Evolutionary conservation across 2,113 vertebrate species (phyloP), one percentile per base, ranked within the genome.

Genomic region (Ptilorrhoa leucosticta): DNA sequence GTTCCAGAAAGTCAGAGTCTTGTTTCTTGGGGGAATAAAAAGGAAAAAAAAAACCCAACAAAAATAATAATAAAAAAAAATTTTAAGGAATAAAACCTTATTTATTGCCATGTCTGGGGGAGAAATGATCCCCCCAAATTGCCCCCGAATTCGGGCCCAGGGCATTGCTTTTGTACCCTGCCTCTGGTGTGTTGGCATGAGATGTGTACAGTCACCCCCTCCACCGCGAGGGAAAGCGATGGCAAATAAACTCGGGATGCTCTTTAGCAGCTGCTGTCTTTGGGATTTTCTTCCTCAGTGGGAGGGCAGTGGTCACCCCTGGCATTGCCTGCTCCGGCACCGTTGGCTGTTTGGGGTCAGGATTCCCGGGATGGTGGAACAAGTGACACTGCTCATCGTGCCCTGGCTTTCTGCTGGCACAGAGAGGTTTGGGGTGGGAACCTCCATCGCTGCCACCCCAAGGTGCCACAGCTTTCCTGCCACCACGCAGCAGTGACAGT

Each of bases 91-190:
- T 72, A 64, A 76, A 96, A 88, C 53, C 93, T 97, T 99, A 99
- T 99, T 99, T 99, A 99, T 99, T 99, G 98, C 98, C 98, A 98
- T 97, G 98, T 99, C 98, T 98, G 98, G 97, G 98, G 98, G 98
- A 98, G 97, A 98, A 97, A 97, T 95, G 95, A 96, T 97, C 3
- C 20, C 48, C 9, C 8, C 56, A 66, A 8, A 16, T 6, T 30
- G 88, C 19, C 37, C 83, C 53, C 0, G 0, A 72, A 70, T 47
- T 77, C 23, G 91, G 98, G 98, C 98, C 98, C 87, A 98, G 98
- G 98, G 98, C 94, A 40, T 98, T 98, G 97, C 99, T 99, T 92
- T 98, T 98, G 98, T 98, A 97, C 98, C 93, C 98, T 98, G 98
- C 98, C 98, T 99, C 98, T 98, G 97, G 98, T 98, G 98, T 97